phyloP scores from a whole-genome alignment of 2,888 invertebrate species.

The Erannis defoliaria region DNA sequence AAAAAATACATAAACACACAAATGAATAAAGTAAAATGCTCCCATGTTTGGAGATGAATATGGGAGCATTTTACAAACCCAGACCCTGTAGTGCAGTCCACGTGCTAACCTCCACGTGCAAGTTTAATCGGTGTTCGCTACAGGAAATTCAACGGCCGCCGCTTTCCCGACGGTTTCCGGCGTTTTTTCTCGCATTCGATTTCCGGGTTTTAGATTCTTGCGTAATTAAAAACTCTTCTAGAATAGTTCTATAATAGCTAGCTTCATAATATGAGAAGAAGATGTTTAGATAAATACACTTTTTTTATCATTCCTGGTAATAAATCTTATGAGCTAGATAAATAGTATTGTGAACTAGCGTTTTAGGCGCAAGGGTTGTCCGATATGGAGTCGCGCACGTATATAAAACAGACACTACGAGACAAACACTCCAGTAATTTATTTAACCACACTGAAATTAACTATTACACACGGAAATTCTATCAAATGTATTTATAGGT shows the following conservation, averaged over 20 bases:
- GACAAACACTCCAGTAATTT: too few species aligned
- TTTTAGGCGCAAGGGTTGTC: too few species aligned
- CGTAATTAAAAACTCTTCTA: slow-evolving; percentile 30
- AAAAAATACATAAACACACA: background rate
- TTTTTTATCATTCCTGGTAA: too few species aligned
- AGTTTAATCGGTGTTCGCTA: slow-evolving; percentile 52
- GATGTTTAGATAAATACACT: background rate
- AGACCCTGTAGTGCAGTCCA: slow-evolving; percentile 35
- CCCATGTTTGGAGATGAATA: too few species aligned
- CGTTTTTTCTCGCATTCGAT: slow-evolving; percentile 51
- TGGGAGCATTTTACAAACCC: slow-evolving; percentile 31
- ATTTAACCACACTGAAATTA: too few species aligned
- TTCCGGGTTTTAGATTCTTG: slow-evolving; percentile 41
- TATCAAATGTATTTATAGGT: too few species aligned
- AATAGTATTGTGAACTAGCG: too few species aligned
- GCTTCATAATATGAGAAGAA: background rate
- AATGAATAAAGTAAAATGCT: background rate
- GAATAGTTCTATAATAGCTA: background rate
- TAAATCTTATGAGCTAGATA: too few species aligned
- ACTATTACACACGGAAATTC: too few species aligned
- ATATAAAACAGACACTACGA: too few species aligned
- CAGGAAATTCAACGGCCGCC: slow-evolving; percentile 10
- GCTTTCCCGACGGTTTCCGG: slow-evolving; percentile 33
- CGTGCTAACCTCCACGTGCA: slow-evolving; percentile 51
- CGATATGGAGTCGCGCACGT: too few species aligned